These are phyloP conservation scores for Arrhopalites spinosus DNA, from an alignment of 2,888 invertebrate genomes.

Conservation along the genomic window DNA sequence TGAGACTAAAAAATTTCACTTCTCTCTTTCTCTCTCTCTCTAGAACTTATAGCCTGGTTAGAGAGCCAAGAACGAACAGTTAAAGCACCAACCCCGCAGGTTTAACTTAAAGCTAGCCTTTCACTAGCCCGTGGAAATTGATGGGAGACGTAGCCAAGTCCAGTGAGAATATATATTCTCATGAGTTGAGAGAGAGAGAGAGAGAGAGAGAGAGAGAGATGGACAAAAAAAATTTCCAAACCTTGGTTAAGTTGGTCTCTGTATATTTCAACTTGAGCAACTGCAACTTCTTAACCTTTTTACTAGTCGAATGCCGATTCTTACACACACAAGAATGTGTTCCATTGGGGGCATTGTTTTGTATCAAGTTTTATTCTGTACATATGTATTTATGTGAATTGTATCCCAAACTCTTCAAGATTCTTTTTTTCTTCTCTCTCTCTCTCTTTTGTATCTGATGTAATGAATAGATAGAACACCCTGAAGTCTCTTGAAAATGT, in stretches of 20 bases:
- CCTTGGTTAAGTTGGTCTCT: neutral
- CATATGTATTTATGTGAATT: neutral
- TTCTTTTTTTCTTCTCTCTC: neutral
- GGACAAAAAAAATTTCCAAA: neutral
- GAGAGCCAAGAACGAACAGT: neutral
- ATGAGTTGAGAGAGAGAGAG: neutral
- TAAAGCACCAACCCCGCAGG: conserved; percentile 24
- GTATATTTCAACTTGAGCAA: neutral
- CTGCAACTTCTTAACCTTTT: conserved; percentile 8
- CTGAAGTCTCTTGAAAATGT: conserved; percentile 33
- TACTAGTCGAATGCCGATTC: neutral
- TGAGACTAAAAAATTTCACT: conserved; percentile 38
- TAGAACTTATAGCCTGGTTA: conserved; percentile 10
- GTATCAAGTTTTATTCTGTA: neutral
- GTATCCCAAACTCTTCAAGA: neutral
- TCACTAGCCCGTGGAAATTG: conserved; percentile 20
- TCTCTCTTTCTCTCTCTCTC: neutral
- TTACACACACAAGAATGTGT: neutral
- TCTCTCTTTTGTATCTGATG: neutral
- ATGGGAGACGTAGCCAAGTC: neutral
- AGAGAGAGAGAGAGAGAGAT: neutral
- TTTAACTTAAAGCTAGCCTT: conserved; percentile 1
- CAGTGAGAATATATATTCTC: too few species aligned
- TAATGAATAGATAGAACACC: conserved; percentile 35
- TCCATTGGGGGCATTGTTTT: conserved; percentile 6